phyloP scores from a whole-genome alignment of 53 echinoderm and acorn worm species.

The Hippasteria phrygiana region DNA sequence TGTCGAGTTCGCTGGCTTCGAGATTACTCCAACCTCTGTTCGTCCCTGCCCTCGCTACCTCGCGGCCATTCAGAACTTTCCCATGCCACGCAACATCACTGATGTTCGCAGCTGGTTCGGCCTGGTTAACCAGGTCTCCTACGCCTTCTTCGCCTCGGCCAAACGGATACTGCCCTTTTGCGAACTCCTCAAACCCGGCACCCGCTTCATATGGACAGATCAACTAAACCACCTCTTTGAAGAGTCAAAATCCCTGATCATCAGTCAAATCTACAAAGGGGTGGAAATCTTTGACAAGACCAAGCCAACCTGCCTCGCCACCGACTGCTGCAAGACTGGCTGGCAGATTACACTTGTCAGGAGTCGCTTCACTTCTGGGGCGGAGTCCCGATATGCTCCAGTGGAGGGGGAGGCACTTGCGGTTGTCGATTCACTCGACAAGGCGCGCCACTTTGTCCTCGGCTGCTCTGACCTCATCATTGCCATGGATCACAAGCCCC shows the following conservation, averaged over 20 bases:
- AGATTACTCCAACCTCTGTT: too few species aligned
- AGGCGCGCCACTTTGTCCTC: conserved; percentile 63
- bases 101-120: too few species aligned
- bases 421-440: conserved; percentile 56
- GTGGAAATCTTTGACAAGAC: too few species aligned
- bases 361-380: not conserved
- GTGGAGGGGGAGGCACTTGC: conserved; percentile 60
- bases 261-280: too few species aligned
- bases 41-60: too few species aligned
- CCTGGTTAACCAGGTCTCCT: too few species aligned
- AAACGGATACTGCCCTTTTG: conserved; percentile 60
- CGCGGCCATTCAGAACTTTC: too few species aligned
- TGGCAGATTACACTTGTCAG: not conserved
- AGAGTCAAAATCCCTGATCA: conserved; percentile 44
- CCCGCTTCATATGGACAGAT: conserved; percentile 49
- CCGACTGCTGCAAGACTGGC: too few species aligned
- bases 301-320: too few species aligned
- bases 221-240: conserved; percentile 54
- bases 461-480: conserved; percentile 52
- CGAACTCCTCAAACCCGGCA: conserved; percentile 48
- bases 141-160: conserved; percentile 37
- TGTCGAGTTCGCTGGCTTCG: too few species aligned
- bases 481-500: conserved; percentile 64
- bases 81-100: too few species aligned
- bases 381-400: conserved; percentile 23